Evolutionary conservation across 35 echinoderm and acorn worm species (phyloP), one percentile per base, ranked within the genome.

Genomic region (Ophioderma brevispina): DNA sequence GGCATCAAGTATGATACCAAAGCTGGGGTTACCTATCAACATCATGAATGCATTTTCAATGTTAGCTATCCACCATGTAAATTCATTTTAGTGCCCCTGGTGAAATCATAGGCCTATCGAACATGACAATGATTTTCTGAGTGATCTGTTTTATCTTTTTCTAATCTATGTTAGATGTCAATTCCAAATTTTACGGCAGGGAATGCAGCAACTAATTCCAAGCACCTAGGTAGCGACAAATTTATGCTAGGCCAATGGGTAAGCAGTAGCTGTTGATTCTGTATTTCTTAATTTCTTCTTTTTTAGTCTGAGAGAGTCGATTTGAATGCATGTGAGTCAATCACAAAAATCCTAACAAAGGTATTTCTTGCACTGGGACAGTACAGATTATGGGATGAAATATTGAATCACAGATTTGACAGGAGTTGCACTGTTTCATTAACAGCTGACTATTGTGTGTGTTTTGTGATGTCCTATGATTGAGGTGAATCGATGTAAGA

Each of bases 21-120:
- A 33, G 90, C 55, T 56, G 92, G 95, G 35, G 19, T 42, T 91
- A 82, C 25, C 17, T 35, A 31, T 30, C 6, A 76, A 63, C 77
- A 14, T 36, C 76, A 32, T 25, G n/a, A n/a, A 14, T 28, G 32
- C 0, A 0, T 25, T 25, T 14, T 30, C 18, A 37, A 91, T 78
- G 84, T 88, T 82, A 25, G 75, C 38, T 36, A 91, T 87, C 95
- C 95, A 97, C 95, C 88, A 91, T 32, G 13, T 31, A 14, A 94
- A 41, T 13, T 94, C 92, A 1, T 10, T 42, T 85, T 76, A 78
- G 78, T 39, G 40, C 78, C 39, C n/a, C 30, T 19, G 91, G 90
- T 32, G 91, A 35, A 32, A 13, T 75, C 75, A 85, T 81, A 13
- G 79, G 37, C 28, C 55, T 84, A 76, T 97, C 87, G 91, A 87